Conservation (phyloP, 2,888 invertebrate genomes). For the Monopis laevigella region DNA sequence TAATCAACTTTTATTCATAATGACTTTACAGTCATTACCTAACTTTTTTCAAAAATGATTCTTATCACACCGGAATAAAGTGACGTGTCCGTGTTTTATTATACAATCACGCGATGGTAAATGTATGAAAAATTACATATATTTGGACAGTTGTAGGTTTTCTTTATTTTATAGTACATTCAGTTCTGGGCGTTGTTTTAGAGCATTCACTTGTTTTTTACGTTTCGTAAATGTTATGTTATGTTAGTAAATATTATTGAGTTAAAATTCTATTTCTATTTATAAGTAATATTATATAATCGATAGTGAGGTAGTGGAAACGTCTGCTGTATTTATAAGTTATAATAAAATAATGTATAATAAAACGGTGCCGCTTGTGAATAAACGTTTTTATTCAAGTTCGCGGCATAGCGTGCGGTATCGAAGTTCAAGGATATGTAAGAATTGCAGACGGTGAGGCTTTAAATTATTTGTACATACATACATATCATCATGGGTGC, state of each 20-base stretch:
- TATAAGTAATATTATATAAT: no score
- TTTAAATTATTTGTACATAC: constrained; percentile 2
- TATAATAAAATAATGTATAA: constrained; percentile 3
- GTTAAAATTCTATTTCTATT: no score
- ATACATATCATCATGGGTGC: no score
- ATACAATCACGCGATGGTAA: no score
- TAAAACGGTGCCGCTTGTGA: background rate
- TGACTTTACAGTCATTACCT: no score
- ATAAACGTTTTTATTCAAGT: background rate
- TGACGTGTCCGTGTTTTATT: no score
- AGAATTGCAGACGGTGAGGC: constrained; percentile 6
- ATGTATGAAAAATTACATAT: constrained; percentile 2
- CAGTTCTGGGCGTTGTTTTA: constrained; percentile 2
- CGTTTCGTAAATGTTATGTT: background rate
- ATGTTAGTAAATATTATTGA: background rate
- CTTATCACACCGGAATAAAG: no score
- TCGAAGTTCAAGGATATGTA: constrained; percentile 8
- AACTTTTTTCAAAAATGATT: no score
- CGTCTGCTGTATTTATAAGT: no score
- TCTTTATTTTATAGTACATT: background rate
- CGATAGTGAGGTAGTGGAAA: no score
- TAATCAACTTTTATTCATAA: no score
- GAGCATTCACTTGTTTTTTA: background rate
- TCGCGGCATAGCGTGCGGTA: constrained; percentile 4
- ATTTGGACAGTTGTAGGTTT: constrained; percentile 8